Percentiles rank a stretch among this genome's conserved stretches.
phyloP scores from a whole-genome alignment of 2,113 vertebrate species.

The Atherinomorus stipes region DNA sequence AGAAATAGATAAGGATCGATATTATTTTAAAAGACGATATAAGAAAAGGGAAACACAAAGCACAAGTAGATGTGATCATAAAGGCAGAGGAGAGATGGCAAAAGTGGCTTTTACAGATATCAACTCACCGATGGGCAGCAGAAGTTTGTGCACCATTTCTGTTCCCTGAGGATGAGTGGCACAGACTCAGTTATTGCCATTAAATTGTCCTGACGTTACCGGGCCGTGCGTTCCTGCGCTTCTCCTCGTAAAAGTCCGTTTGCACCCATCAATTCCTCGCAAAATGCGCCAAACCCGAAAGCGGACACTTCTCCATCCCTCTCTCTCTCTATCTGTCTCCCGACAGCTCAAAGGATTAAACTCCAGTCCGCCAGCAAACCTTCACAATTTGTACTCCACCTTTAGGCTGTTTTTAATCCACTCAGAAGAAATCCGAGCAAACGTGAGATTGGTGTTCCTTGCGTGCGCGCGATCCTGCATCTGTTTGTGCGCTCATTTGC shows the following conservation, averaged over 20 bases:
- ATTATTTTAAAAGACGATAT: not conserved
- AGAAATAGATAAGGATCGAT: not conserved
- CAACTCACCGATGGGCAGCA: conserved; percentile 73
- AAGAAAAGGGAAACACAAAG: not conserved
- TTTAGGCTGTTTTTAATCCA: conserved; percentile 65
- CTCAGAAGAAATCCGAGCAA: conserved; percentile 9
- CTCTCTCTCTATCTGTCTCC: conserved; percentile 18
- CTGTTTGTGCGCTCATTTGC: no score
- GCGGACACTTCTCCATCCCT: conserved; percentile 25
- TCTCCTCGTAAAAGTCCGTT: not conserved
- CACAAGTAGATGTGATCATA: not conserved
- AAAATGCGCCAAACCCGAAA: conserved; percentile 17
- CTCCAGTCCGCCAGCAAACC: conserved; percentile 41
- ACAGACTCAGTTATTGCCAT: conserved; percentile 37
- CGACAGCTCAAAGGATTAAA: conserved; percentile 67
- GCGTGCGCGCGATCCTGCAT: not conserved
- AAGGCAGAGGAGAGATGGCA: not conserved
- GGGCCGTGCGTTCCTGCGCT: not conserved
- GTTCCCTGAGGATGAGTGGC: conserved; percentile 43
- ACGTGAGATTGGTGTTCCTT: not conserved
- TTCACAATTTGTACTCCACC: conserved; percentile 68
- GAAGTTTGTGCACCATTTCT: conserved; percentile 73
- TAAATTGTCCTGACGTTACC: conserved; percentile 1
- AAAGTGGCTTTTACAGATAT: not conserved
- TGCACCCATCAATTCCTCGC: conserved; percentile 17